phyloP scores from a whole-genome alignment of 2,888 invertebrate species.

The Eilema griseolum region DNA sequence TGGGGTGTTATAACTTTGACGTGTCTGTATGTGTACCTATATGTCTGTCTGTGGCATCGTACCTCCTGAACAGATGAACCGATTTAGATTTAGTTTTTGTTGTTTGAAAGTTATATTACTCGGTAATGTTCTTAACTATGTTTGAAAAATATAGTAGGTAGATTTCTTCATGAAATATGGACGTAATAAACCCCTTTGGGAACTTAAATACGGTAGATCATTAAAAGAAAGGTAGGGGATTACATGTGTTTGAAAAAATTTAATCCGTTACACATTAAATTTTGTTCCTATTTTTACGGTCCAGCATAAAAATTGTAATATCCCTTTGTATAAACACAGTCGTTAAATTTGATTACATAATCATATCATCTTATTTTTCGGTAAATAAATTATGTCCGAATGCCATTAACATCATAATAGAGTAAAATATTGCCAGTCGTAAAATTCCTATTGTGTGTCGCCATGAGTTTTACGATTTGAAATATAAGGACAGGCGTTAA shows the following conservation, averaged over 20 bases:
- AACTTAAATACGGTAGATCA: too few species aligned
- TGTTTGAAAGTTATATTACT: too few species aligned
- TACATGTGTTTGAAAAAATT: neutral
- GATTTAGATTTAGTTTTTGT: too few species aligned
- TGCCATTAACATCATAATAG: constrained; percentile 64
- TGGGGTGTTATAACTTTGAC: too few species aligned
- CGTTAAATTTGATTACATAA: constrained; percentile 49
- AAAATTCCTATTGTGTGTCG: constrained; percentile 70
- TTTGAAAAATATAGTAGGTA: too few species aligned
- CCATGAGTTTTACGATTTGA: constrained; percentile 72
- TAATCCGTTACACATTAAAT: neutral
- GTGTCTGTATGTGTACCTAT: too few species aligned
- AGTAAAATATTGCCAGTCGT: constrained; percentile 71
- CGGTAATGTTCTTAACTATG: too few species aligned
- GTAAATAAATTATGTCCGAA: constrained; percentile 48
- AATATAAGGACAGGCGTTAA: constrained; percentile 72
- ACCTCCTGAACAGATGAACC: too few species aligned
- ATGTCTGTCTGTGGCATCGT: too few species aligned
- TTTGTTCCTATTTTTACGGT: neutral
- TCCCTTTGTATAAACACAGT: constrained; percentile 19
- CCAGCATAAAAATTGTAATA: constrained; percentile 8
- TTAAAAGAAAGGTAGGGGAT: too few species aligned
- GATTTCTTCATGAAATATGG: too few species aligned
- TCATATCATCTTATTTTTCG: constrained; percentile 39
- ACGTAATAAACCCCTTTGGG: too few species aligned